phyloP scores from a whole-genome alignment of 2,797 vertebrate genomes.

The Amniataba percoides region DNA sequence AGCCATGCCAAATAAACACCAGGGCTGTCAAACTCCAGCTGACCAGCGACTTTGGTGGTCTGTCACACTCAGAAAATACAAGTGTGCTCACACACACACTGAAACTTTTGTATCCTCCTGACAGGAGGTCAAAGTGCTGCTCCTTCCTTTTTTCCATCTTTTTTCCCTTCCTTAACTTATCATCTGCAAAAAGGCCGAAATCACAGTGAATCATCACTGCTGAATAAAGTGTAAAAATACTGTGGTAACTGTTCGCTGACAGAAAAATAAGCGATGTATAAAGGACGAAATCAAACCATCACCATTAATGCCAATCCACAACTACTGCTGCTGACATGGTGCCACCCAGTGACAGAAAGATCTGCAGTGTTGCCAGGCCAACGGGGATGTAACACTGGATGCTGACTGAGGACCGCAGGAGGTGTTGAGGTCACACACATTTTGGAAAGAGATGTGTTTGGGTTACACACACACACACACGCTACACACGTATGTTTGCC shows the following conservation, averaged over 20 bases:
- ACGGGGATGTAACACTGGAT: slow-evolving; percentile 77
- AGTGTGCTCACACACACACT: neutral
- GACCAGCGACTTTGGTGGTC: slow-evolving; percentile 64
- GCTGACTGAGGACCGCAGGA: slow-evolving; percentile 51
- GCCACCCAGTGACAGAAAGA: slow-evolving; percentile 71
- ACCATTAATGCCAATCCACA: slow-evolving; percentile 39
- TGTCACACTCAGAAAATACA: slow-evolving; percentile 9
- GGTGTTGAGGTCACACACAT: slow-evolving; percentile 42
- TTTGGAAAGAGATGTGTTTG: slow-evolving; percentile 61
- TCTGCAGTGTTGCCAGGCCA: slow-evolving; percentile 68
- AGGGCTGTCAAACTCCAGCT: slow-evolving; percentile 59
- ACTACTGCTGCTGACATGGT: slow-evolving; percentile 72
- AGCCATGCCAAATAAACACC: slow-evolving; percentile 59
- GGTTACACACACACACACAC: slow-evolving; percentile 14
- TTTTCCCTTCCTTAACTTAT: slow-evolving; percentile 12
- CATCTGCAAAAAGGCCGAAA: slow-evolving; percentile 34
- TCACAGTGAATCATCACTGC: too few species aligned
- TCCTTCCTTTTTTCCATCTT: slow-evolving; percentile 5
- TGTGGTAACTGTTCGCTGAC: neutral
- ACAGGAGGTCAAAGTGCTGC: slow-evolving; percentile 9
- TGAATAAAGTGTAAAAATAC: neutral
- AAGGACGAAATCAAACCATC: slow-evolving; percentile 44
- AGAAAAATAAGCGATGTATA: slow-evolving; percentile 45
- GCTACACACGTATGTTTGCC: slow-evolving; percentile 28
- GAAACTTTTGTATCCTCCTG: neutral